phyloP scores from a whole-genome alignment of 2,113 vertebrate genomes.

The Hipposideros armiger region DNA sequence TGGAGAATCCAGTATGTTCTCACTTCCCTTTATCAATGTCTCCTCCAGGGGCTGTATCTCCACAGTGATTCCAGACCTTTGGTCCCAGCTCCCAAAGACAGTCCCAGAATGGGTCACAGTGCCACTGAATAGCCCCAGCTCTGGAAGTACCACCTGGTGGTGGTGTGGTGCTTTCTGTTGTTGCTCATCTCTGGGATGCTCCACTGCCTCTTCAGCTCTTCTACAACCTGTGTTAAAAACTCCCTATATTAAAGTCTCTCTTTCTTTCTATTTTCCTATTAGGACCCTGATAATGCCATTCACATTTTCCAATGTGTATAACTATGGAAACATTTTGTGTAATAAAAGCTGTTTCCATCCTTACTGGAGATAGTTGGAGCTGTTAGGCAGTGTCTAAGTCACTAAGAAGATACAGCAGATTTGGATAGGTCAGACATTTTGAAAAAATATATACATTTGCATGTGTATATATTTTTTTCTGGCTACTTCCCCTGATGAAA shows the following conservation, averaged over 20 bases:
- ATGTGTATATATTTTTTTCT: background rate
- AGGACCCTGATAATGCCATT: background rate
- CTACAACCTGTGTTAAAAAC: background rate
- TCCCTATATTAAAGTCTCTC: background rate
- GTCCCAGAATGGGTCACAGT: background rate
- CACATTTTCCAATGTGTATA: background rate
- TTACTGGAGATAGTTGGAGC: background rate
- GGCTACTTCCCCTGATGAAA: constrained; percentile 56
- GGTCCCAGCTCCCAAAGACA: background rate
- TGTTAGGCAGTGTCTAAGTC: background rate
- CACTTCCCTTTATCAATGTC: background rate
- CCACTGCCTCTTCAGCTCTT: background rate
- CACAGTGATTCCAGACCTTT: background rate
- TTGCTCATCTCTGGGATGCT: background rate
- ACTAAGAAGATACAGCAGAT: background rate
- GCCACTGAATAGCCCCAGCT: background rate
- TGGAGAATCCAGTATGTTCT: background rate
- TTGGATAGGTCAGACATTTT: background rate
- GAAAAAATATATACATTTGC: background rate
- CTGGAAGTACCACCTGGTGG: background rate
- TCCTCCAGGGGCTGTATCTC: background rate
- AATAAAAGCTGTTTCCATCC: background rate
- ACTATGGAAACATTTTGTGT: background rate
- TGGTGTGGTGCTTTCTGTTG: background rate
- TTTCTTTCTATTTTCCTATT: background rate